Evolutionary conservation across 30 jellyfish, hydroid and myxozoan species (phyloP), one percentile per base, ranked within the genome.

Genomic region (Hydractinia echinata): DNA sequence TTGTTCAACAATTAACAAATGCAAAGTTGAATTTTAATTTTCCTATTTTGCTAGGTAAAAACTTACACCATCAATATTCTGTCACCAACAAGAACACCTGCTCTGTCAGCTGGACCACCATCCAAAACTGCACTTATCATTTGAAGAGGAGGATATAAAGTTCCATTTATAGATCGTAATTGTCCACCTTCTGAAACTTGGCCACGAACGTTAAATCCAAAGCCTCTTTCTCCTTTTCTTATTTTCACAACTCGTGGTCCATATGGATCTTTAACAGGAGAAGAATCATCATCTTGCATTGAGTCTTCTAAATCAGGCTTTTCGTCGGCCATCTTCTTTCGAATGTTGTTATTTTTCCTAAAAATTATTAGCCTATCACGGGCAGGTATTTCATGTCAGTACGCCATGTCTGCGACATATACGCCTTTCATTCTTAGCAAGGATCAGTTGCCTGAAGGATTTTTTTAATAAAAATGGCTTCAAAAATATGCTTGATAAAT

Each of bases 151-250:
- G 99, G 96, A 66, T 86, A 93, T 72, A 93, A 66, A 21, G 71
- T 85, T 51, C 99, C 99, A 81, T 93, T 93, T 11, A 93, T 93
- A 21, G 99, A 88, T 54, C 94, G 86, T 70, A 93, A 81, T 74
- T 93, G 99, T 13, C 99, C 99, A 55, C 99, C 99, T 72, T 93
- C 99, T 6, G 96, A 83, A 15, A 93, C 99, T 83, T 93, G 99
- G 55, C 99, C 99, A 7, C 99, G 86, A 9, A 93, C 99, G 81
- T 93, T 93, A 66, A 93, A 93, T 21, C 99, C 99, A 66, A 93
- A 93, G 18, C 99, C 99, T 48, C 92, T 85, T 53, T 87, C 96
- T 58, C 99, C 99, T 84, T 93, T 93, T 67, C 66, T 81, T 39
- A 93, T 86, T 8, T 55, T n/a, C 10, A 87, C 94, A 20, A 49